Conservation (phyloP, 2,113 vertebrate genomes). For the Pluvialis apricaria region DNA sequence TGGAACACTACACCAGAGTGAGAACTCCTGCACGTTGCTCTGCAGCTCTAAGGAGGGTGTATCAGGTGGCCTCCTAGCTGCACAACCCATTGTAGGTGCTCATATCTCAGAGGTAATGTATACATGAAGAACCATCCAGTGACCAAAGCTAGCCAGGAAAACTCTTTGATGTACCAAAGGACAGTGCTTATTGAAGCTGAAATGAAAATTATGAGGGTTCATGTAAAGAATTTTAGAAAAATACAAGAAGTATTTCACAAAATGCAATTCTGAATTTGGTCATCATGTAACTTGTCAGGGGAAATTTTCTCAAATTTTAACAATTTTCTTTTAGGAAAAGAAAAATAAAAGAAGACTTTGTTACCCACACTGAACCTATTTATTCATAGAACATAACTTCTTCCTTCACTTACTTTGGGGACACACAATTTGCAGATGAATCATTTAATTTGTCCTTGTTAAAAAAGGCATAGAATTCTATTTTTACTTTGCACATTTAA, state of each 20-base stretch:
- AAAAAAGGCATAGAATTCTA: slow-evolving; percentile 59
- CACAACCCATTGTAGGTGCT: background rate
- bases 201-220: background rate
- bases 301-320: background rate
- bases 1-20: background rate
- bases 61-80: background rate
- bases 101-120: background rate
- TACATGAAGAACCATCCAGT: background rate
- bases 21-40: background rate
- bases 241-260: background rate
- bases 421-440: slow-evolving; percentile 54
- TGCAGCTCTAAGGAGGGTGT: background rate
- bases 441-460: slow-evolving; percentile 73
- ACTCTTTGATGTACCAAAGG: background rate
- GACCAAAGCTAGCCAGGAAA: background rate
- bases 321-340: background rate
- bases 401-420: slow-evolving; percentile 30
- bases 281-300: background rate
- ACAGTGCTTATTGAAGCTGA: background rate
- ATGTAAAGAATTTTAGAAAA: background rate
- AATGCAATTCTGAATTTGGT: background rate
- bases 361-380: slow-evolving; percentile 27
- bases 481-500: slow-evolving; percentile 68
- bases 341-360: slow-evolving; percentile 6
- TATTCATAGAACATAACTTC: slow-evolving; percentile 51